Evolutionary conservation across 1,140 invertebrate genomes (phyloP).

Genomic region (Pachyrhynchus sulphureomaculatus): DNA sequence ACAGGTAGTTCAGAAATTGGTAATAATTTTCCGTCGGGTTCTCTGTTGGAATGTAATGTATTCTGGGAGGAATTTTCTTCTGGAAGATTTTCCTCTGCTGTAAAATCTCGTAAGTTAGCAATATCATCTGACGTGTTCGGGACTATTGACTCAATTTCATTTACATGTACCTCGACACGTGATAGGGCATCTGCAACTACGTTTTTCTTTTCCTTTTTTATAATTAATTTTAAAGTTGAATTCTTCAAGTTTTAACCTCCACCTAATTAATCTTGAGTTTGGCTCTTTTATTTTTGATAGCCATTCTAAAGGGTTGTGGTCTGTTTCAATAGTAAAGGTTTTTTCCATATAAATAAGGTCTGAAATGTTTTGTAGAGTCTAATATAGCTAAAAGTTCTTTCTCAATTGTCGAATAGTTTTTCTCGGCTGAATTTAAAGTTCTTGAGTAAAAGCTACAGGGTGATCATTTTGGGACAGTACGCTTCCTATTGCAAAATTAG

Average conservation of each 20-base stretch:
- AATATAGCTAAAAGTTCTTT: conserved; percentile 40
- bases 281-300: conserved; percentile 52
- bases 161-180: conserved; percentile 1
- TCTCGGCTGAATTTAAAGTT: conserved; percentile 40
- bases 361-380: conserved; percentile 29
- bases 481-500: conserved; percentile 44
- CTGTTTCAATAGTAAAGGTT: conserved; percentile 32
- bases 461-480: conserved; percentile 46
- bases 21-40: conserved; percentile 1
- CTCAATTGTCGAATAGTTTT: conserved; percentile 41
- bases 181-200: conserved; percentile 9
- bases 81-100: background rate
- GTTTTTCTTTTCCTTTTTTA: conserved; percentile 16
- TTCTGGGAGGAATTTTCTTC: background rate
- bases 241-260: conserved; percentile 49
- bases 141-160: background rate
- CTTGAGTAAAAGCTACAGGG: conserved; percentile 45
- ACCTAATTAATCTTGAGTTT: conserved; percentile 50
- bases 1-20: conserved; percentile 2
- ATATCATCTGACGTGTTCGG: background rate
- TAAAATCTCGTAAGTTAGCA: background rate
- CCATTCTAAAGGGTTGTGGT: conserved; percentile 33
- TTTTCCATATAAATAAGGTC: conserved; percentile 34
- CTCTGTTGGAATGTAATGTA: background rate
- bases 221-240: conserved; percentile 51